These are phyloP conservation scores for Bilobella aurantiaca DNA, from an alignment of 1,140 invertebrate genomes.

Conservation along the genomic window DNA sequence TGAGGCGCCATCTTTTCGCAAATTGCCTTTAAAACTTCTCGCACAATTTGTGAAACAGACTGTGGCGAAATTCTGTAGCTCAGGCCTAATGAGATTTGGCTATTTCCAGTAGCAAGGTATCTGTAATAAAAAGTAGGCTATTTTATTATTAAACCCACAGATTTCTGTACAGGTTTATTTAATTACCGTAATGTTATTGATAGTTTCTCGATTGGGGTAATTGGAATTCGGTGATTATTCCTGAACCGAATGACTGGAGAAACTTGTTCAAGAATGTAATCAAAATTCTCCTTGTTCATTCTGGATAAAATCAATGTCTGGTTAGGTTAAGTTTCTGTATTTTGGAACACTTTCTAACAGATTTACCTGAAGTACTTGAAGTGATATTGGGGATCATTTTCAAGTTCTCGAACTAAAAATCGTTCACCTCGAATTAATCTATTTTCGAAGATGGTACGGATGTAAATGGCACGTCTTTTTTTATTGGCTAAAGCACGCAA, in stretches of 20 bases:
- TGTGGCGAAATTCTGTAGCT: slow-evolving; percentile 10
- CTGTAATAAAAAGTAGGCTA: too few species aligned
- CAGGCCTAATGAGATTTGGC: not conserved
- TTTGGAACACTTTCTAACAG: too few species aligned
- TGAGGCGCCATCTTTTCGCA: not conserved
- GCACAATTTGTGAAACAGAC: slow-evolving; percentile 1
- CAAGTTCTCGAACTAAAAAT: not conserved
- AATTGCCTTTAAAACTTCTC: slow-evolving; percentile 5
- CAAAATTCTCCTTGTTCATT: slow-evolving; percentile 7
- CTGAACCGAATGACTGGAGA: not conserved
- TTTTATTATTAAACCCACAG: too few species aligned
- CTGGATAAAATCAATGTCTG: not conserved
- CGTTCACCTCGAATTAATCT: not conserved
- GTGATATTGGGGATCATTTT: not conserved
- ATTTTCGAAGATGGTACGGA: not conserved
- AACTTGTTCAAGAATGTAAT: not conserved
- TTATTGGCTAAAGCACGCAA: too few species aligned
- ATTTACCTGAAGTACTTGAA: slow-evolving; percentile 5
- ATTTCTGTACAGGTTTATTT: too few species aligned
- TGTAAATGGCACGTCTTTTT: not conserved
- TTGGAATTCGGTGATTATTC: not conserved
- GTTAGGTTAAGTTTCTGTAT: too few species aligned
- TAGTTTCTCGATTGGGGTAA: not conserved
- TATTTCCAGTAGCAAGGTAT: slow-evolving; percentile 12
- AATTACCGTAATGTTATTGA: slow-evolving; percentile 8